Base-by-base conservation (phyloP, 2,888 invertebrate genomes). In the Harpalus rubripes region DNA sequence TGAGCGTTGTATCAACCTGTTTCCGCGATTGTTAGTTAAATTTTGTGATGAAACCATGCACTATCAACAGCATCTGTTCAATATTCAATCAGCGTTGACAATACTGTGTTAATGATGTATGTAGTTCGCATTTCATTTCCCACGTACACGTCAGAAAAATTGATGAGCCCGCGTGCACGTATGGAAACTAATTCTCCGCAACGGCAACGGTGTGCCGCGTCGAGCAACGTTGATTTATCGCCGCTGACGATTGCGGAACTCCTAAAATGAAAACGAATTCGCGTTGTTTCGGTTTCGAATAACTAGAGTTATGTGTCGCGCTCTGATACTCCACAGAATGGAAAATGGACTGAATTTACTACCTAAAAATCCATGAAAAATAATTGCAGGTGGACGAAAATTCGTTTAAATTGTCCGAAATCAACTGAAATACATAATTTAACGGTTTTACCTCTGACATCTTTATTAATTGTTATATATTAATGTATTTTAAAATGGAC, bases 271-370 rank as follows among this genome's bases (percentile, higher is more conserved):
- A 74, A 74, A 74, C 72, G 44, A 44, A 74, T 74, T 74, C 18
- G 18, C 44, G 72, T 74, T 74, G 72, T 74, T 74, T 74, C 72
- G 72, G 72, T 74, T 74, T 74, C 72, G 52, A 74, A 74, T 41
- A 41, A 18, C 1, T 18, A 8, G 16, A 74, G 72, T 74, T 74
- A 74, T 74, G 72, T 74, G 68, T 68, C 26, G 15, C 72, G 72
- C 72, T 74, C 72, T 44, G 72, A 44, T 74, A 74, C 72, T 12
- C 44, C 10, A 52, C 44, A 8, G 44, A 52, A 52, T 52, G 44
- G 44, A 52, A 52, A 52, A 52, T 12, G 8, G 10, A 52, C 10
- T 52, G 8, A 52, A 52, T 52, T 52, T 52, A 52, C 44, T 52
- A 52, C 44, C 44, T 10, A 7, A 8, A 52, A 52, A 52, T 52